Conservation (phyloP, 2,888 invertebrate species). For the Epirrhoe alternata region DNA sequence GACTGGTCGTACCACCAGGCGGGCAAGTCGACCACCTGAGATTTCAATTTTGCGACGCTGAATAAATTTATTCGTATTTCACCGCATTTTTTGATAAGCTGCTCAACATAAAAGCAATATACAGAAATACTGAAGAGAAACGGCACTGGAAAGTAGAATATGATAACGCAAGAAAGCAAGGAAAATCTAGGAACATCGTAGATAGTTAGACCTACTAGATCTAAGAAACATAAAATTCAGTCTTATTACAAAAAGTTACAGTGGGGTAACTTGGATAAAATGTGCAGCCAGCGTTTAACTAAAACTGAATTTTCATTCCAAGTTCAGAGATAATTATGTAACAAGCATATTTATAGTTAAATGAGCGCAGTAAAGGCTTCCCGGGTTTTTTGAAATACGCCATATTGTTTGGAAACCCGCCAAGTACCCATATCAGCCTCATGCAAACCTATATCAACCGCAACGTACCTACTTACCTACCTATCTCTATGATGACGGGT, state of each 20-base stretch:
- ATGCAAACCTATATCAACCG: slow-evolving; percentile 44
- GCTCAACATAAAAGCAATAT: slow-evolving; percentile 57
- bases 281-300: slow-evolving; percentile 17
- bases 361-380: slow-evolving; percentile 47
- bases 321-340: slow-evolving; percentile 26
- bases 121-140: slow-evolving; percentile 42
- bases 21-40: slow-evolving; percentile 75
- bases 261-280: slow-evolving; percentile 11
- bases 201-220: slow-evolving; percentile 2
- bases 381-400: slow-evolving; percentile 57
- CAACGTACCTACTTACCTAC: slow-evolving; percentile 34
- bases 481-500: slow-evolving; percentile 45
- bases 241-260: slow-evolving; percentile 4
- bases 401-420: slow-evolving; percentile 63
- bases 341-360: slow-evolving; percentile 43
- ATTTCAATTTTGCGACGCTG: slow-evolving; percentile 80
- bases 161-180: slow-evolving; percentile 9
- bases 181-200: not conserved
- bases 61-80: slow-evolving; percentile 79
- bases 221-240: slow-evolving; percentile 3
- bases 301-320: slow-evolving; percentile 14
- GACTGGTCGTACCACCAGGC: slow-evolving; percentile 54
- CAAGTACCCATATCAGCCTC: slow-evolving; percentile 60
- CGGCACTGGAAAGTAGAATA: slow-evolving; percentile 18
- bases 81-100: slow-evolving; percentile 65